These are phyloP conservation scores for Stylophora pistillata DNA, from an alignment of 64 coral and sea anemone species.

Conservation along the genomic window DNA sequence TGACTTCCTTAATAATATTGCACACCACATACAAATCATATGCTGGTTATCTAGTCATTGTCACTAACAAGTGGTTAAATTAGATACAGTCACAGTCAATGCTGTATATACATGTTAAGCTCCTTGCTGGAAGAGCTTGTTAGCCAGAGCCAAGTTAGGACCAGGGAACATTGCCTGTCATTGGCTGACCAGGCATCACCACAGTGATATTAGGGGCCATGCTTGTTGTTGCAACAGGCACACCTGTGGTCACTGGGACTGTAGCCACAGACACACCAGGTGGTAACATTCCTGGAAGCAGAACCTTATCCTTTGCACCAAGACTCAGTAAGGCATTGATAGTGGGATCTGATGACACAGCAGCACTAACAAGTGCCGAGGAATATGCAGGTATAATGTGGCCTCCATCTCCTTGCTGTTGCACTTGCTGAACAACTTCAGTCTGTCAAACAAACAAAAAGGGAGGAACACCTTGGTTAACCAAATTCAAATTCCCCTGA, in stretches of 20 bases:
- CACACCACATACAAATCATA: no score
- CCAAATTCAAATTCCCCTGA: no score
- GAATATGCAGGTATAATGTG: constrained; percentile 10
- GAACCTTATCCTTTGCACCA: constrained; percentile 87
- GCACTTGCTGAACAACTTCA: constrained; percentile 49
- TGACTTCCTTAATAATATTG: no score
- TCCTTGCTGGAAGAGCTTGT: neutral
- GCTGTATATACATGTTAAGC: neutral
- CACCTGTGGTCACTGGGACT: constrained; percentile 59
- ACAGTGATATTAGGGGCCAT: constrained; percentile 73
- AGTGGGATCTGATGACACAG: constrained; percentile 83
- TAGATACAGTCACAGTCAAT: no score
- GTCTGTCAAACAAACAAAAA: constrained; percentile 19
- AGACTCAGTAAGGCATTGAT: constrained; percentile 92
- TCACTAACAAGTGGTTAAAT: no score
- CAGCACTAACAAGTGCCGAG: constrained; percentile 30
- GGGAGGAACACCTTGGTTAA: neutral
- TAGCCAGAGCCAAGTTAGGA: constrained; percentile 5
- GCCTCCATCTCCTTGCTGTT: constrained; percentile 37
- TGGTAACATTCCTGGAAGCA: constrained; percentile 39
- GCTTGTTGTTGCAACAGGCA: constrained; percentile 44
- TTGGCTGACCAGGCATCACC: constrained; percentile 79
- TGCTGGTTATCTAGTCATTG: no score
- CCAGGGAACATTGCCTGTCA: constrained; percentile 66
- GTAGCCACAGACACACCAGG: constrained; percentile 72